Evolutionary conservation across 92 coral and sea anemone species (phyloP), one percentile per base, ranked within the genome.

Genomic region (Siderastrea siderea): DNA sequence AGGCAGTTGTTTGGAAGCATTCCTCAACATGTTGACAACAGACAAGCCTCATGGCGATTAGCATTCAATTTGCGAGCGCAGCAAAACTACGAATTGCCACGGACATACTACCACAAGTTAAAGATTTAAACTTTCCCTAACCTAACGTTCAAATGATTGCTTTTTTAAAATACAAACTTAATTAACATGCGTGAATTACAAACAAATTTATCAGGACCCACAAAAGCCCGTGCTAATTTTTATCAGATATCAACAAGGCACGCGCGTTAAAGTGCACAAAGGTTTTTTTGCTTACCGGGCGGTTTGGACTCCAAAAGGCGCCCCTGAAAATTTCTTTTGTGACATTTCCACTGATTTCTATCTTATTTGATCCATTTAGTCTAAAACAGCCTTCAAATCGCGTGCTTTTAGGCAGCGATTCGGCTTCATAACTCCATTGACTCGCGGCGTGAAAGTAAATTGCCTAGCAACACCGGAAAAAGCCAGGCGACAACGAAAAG

Each of bases 251-350:
- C 61, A 79, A 79, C 71, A 44, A 17, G 38, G 38, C 12, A 45
- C 54, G 8, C n/a, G 7, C 45, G 7, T 58, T 2, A 50, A 47
- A 64, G 6, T 47, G 63, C 43, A 44, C 52, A 61, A 77, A 3
- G 13, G 9, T 61, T 15, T 7, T 7, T 15, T 19, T 6, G 78
- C 98, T 14, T 54, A 97, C 99, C 99, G 90, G 8, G 97, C 86
- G 13, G 98, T 97, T 81, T 97, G 99, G 9, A 97, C 98, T 44
- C 99, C 99, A 68, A 97, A 97, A 17, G 99, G 99, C 70, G 99
- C 96, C 50, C 99, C 98, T 5, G 92, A 10, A 80, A 75, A 97
- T 78, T 96, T 93, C 96, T 92, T 97, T 81, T 96, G 95, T 44
- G 99, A 87, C 98, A 96, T 97, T 43, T 79, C 82, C 51, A 76